Evolutionary conservation across 2,797 vertebrate genomes (phyloP).

Genomic region (Euphonia xanthogaster): DNA sequence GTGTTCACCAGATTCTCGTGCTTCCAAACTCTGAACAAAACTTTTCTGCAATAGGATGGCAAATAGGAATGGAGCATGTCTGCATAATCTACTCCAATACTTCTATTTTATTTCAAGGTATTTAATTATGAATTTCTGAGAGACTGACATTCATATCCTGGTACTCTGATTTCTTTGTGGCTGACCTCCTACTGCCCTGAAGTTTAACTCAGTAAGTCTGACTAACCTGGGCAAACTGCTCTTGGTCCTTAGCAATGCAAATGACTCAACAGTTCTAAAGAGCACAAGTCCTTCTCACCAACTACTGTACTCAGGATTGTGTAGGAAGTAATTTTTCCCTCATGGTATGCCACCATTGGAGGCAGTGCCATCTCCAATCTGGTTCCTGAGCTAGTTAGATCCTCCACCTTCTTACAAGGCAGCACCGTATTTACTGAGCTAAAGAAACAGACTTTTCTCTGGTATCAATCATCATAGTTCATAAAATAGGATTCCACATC

Average conservation of each 20-base stretch:
- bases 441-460: neutral
- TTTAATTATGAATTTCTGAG: neutral
- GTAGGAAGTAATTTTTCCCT: neutral
- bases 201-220: neutral
- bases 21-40: neutral
- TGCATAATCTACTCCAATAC: neutral
- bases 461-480: neutral
- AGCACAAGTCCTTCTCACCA: neutral
- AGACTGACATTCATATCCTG: neutral
- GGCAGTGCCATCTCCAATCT: neutral
- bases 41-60: neutral
- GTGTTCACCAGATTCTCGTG: neutral
- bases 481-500: constrained; percentile 22
- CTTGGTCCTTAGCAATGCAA: neutral
- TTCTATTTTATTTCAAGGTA: neutral
- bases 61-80: neutral
- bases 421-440: neutral
- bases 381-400: neutral
- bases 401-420: neutral
- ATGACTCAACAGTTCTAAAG: neutral
- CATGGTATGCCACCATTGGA: neutral
- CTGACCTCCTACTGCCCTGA: neutral
- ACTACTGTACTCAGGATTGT: neutral
- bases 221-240: neutral
- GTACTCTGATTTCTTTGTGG: neutral